These are phyloP conservation scores for Marisa cornuarietis DNA, from an alignment of 1,140 invertebrate species.

Conservation along the genomic window DNA sequence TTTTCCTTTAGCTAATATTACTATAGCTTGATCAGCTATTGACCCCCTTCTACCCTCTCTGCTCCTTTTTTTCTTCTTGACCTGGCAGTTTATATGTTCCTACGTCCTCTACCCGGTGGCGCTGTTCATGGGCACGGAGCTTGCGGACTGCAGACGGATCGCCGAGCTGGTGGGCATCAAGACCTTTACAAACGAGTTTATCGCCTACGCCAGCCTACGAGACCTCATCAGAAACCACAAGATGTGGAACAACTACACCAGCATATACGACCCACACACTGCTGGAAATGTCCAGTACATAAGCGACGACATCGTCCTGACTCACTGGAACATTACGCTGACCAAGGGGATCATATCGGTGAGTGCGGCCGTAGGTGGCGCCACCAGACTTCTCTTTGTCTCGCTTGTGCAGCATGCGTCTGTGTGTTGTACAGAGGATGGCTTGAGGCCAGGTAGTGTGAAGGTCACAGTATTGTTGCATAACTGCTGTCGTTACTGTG, in stretches of 20 bases:
- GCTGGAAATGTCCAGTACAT: slow-evolving; percentile 9
- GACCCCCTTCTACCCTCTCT: slow-evolving; percentile 8
- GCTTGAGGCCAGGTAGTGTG: too few relatives aligned
- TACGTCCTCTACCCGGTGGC: slow-evolving; percentile 63
- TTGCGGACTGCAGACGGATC: slow-evolving; percentile 56
- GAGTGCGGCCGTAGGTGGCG: slow-evolving; percentile 11
- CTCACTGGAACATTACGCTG: slow-evolving; percentile 32
- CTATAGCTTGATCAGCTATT: slow-evolving; percentile 21
- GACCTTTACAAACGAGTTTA: slow-evolving; percentile 65
- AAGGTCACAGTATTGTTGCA: too few relatives aligned
- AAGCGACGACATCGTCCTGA: slow-evolving; percentile 34
- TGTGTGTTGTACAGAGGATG: neutral
- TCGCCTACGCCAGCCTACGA: slow-evolving; percentile 54
- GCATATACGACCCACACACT: slow-evolving; percentile 24
- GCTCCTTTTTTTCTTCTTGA: neutral
- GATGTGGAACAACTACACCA: slow-evolving; percentile 43
- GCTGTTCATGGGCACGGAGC: slow-evolving; percentile 59
- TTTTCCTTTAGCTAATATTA: too few relatives aligned
- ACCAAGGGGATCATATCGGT: slow-evolving; percentile 42
- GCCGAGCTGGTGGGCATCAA: slow-evolving; percentile 63
- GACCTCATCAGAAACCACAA: slow-evolving; percentile 44
- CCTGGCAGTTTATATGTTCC: slow-evolving; percentile 59
- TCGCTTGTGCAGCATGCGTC: too few relatives aligned
- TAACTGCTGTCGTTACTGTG: too few relatives aligned
- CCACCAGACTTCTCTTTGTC: neutral